Conservation (phyloP, 2,888 invertebrate species). For the Tridacna gigas region DNA sequence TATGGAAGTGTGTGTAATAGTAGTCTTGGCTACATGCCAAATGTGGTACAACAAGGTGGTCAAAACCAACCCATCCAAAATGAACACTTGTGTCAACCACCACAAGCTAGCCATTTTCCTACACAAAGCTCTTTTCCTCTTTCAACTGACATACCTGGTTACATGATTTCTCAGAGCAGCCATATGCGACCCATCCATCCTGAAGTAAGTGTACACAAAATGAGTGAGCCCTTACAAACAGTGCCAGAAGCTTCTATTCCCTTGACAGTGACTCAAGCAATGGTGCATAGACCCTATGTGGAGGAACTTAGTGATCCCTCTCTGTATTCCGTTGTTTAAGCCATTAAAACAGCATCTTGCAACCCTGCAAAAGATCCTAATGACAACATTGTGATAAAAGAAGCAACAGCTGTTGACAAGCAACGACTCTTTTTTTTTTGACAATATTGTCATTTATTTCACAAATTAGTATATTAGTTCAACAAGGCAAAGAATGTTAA, state of each 20-base stretch:
- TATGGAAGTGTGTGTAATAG: conserved; percentile 56
- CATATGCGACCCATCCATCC: conserved; percentile 50
- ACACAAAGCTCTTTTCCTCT: conserved; percentile 16
- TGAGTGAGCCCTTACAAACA: conserved; percentile 24
- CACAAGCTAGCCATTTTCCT: conserved; percentile 19
- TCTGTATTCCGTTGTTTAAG: conserved; percentile 67
- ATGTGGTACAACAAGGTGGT: conserved; percentile 31
- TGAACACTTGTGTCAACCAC: conserved; percentile 35
- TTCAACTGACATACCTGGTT: conserved; percentile 43
- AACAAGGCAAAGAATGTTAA: too few species aligned
- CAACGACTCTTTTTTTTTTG: neutral
- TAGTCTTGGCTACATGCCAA: conserved; percentile 40
- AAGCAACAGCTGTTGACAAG: too few species aligned
- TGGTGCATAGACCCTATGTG: conserved; percentile 69
- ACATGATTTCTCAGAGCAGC: conserved; percentile 44
- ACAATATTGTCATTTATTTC: neutral
- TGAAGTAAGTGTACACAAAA: conserved; percentile 35
- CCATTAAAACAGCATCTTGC: neutral
- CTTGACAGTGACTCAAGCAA: conserved; percentile 66
- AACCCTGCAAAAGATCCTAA: too few species aligned
- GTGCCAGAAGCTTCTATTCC: conserved; percentile 35
- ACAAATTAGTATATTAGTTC: neutral
- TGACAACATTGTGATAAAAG: too few species aligned
- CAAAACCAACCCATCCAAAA: conserved; percentile 23
- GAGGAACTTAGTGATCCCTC: conserved; percentile 63